Conservation (phyloP, 2,113 vertebrate genomes). For the Rhineura floridana region DNA sequence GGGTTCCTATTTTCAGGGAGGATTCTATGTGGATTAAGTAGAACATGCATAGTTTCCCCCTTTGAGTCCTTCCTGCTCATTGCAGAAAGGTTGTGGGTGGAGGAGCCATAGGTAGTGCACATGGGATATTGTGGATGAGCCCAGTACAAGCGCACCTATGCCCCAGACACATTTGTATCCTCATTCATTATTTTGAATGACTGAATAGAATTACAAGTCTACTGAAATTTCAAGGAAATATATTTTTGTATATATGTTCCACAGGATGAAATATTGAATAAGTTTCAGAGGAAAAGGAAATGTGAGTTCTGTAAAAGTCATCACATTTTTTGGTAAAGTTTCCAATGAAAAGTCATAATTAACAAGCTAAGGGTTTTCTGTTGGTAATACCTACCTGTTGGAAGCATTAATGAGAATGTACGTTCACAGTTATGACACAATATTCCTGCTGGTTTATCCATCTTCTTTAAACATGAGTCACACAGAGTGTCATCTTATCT, state of each 20-base stretch:
- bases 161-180: too few species aligned
- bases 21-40: too few species aligned
- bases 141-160: too few species aligned
- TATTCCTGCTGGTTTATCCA: background rate
- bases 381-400: background rate
- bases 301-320: background rate
- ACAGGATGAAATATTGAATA: background rate
- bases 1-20: too few species aligned
- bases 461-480: background rate
- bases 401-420: background rate
- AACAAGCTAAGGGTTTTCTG: background rate
- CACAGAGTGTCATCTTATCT: background rate
- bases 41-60: too few species aligned
- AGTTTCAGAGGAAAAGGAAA: background rate
- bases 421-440: background rate
- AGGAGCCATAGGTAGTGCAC: too few species aligned
- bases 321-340: background rate
- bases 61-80: too few species aligned
- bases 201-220: background rate
- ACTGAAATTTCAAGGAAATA: background rate
- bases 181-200: too few species aligned
- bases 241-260: background rate
- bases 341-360: background rate
- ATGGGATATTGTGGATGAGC: too few species aligned
- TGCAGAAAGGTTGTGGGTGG: background rate